Evolutionary conservation across 2,888 invertebrate species (phyloP).

Genomic region (Ophonus ardosiacus): DNA sequence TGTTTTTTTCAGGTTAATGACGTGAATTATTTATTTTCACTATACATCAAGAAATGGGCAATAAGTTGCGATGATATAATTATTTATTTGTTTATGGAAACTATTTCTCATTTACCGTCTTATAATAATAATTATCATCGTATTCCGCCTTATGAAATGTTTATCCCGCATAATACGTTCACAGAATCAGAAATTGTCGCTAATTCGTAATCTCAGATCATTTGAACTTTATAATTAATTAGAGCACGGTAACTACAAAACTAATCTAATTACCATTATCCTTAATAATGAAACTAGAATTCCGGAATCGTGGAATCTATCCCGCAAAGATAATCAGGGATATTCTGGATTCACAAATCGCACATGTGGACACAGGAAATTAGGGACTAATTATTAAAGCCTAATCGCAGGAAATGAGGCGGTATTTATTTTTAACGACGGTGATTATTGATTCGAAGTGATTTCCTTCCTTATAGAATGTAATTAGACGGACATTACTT

Average conservation of each 20-base stretch:
- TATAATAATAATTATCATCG: neutral
- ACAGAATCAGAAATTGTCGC: conserved; percentile 21
- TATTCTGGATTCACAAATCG: neutral
- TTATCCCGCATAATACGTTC: neutral
- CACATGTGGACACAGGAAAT: neutral
- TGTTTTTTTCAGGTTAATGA: no score
- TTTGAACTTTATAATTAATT: conserved; percentile 48
- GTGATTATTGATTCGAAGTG: neutral
- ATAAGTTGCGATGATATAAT: no score
- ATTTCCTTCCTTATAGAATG: neutral
- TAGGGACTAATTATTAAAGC: neutral
- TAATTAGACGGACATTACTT: no score
- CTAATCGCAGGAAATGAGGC: neutral
- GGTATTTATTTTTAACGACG: neutral
- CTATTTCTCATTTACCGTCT: neutral
- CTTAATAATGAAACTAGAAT: conserved; percentile 22
- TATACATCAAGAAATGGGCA: no score
- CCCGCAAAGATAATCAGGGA: conserved; percentile 18
- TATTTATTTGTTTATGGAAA: no score
- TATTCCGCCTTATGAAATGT: neutral
- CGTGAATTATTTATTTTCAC: no score
- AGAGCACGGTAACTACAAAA: conserved; percentile 34
- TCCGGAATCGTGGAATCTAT: conserved; percentile 4
- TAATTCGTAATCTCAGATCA: conserved; percentile 38
- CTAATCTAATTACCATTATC: conserved; percentile 48